These are phyloP conservation scores for Paralichthys olivaceus DNA, from an alignment of 2,113 vertebrate species.

Conservation along the genomic window DNA sequence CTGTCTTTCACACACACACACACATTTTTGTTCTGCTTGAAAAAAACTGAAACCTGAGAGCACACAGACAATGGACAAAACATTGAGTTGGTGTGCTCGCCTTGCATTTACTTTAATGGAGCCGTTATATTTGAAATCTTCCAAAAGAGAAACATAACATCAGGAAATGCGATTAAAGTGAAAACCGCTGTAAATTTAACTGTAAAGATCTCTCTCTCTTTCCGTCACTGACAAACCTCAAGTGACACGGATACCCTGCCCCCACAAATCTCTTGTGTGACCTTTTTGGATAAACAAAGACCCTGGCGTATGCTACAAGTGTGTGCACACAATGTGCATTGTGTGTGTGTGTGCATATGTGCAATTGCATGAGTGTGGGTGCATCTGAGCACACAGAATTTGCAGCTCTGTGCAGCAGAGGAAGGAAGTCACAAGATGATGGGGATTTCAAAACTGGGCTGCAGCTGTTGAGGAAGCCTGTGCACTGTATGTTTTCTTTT, in stretches of 20 bases:
- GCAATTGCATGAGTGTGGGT: constrained; percentile 26
- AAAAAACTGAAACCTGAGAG: constrained; percentile 54
- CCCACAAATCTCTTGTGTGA: constrained; percentile 66
- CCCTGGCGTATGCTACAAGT: constrained; percentile 61
- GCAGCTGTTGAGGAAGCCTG: constrained; percentile 84
- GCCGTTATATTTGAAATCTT: background rate
- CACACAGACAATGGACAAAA: background rate
- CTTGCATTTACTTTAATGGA: constrained; percentile 7
- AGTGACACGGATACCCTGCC: constrained; percentile 37
- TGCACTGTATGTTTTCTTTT: constrained; percentile 72
- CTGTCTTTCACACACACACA: background rate
- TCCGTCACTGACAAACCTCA: constrained; percentile 37
- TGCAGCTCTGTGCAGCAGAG: constrained; percentile 74
- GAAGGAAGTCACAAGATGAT: constrained; percentile 86
- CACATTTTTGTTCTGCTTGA: constrained; percentile 38
- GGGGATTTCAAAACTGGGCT: constrained; percentile 82
- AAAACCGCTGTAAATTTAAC: background rate
- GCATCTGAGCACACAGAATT: constrained; percentile 58
- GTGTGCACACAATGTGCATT: constrained; percentile 43
- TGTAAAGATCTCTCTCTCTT: constrained; percentile 6
- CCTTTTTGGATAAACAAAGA: constrained; percentile 76
- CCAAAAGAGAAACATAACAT: background rate
- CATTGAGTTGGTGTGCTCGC: constrained; percentile 9
- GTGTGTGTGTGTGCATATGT: constrained; percentile 2
- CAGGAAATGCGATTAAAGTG: constrained; percentile 14